Percentiles rank a stretch among this genome's conserved stretches.
Evolutionary conservation across 2,113 vertebrate genomes (phyloP).

Genomic region (Cyprinodon tularosa): DNA sequence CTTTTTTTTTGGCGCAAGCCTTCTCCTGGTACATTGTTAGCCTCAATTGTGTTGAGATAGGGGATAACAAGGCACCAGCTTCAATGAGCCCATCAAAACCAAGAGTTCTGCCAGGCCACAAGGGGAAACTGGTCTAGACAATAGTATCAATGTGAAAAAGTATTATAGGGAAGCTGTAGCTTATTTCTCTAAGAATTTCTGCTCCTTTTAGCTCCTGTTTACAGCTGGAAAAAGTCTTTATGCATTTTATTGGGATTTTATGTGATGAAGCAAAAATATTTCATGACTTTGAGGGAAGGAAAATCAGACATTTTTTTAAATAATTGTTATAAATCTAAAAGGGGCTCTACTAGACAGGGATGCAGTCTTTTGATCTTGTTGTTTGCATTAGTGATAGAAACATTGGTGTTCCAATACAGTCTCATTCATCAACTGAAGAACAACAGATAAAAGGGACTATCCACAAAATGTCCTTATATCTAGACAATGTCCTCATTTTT

Average conservation of each 20-base stretch:
- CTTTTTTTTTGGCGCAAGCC: slow-evolving; percentile 17
- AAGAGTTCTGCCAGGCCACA: slow-evolving; percentile 43
- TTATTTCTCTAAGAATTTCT: slow-evolving; percentile 41
- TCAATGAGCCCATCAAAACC: slow-evolving; percentile 57
- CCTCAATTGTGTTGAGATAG: slow-evolving; percentile 48
- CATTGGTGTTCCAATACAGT: too few relatives aligned
- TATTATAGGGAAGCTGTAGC: slow-evolving; percentile 15
- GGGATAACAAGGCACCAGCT: slow-evolving; percentile 49
- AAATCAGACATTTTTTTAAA: too few relatives aligned
- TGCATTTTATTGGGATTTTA: neutral
- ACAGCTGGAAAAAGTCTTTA: neutral
- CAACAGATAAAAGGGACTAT: too few relatives aligned
- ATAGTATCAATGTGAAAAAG: slow-evolving; percentile 35
- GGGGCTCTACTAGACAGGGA: too few relatives aligned
- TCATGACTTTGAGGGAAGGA: neutral
- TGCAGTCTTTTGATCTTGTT: too few relatives aligned
- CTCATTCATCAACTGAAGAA: too few relatives aligned
- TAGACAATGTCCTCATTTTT: too few relatives aligned
- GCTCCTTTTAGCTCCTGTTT: slow-evolving; percentile 21
- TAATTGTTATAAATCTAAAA: too few relatives aligned
- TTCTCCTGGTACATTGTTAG: slow-evolving; percentile 28
- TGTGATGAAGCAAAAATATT: neutral
- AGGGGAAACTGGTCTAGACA: slow-evolving; percentile 57
- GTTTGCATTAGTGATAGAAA: too few relatives aligned
- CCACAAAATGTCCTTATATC: too few relatives aligned